Evolutionary conservation across 2,113 vertebrate genomes (phyloP).

Genomic region (Pimephales promelas): DNA sequence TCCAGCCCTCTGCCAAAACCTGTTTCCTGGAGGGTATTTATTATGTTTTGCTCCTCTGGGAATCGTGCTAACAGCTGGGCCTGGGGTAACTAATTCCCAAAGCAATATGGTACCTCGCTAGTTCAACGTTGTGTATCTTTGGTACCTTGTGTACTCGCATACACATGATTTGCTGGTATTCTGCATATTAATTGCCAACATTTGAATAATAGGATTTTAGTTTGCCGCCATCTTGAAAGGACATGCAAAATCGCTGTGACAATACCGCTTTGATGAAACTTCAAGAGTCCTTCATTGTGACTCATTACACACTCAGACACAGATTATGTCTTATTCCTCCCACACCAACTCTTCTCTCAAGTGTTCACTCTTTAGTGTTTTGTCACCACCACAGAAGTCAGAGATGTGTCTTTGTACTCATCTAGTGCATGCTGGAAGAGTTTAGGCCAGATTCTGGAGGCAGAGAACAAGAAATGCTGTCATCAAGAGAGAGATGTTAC

Average conservation of each 20-base stretch:
- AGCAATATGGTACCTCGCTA: conserved; percentile 11
- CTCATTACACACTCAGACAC: conserved; percentile 22
- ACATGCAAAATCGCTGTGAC: neutral
- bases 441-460: neutral
- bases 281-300: conserved; percentile 23
- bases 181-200: neutral
- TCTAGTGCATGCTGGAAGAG: conserved; percentile 29
- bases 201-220: neutral
- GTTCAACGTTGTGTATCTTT: neutral
- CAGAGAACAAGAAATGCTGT: neutral
- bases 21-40: conserved; percentile 27
- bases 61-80: conserved; percentile 22
- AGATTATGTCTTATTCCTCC: conserved; percentile 2
- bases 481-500: conserved; percentile 33
- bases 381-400: neutral
- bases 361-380: neutral
- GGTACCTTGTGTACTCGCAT: neutral
- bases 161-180: neutral
- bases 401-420: conserved; percentile 29
- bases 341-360: conserved; percentile 1
- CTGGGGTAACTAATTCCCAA: conserved; percentile 19
- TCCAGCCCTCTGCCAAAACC: conserved; percentile 7
- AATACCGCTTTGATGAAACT: conserved; percentile 6
- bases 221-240: neutral
- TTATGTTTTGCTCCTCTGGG: neutral